Evolutionary conservation across 2,797 vertebrate genomes (phyloP).

Genomic region (Cirrhinus mrigala): DNA sequence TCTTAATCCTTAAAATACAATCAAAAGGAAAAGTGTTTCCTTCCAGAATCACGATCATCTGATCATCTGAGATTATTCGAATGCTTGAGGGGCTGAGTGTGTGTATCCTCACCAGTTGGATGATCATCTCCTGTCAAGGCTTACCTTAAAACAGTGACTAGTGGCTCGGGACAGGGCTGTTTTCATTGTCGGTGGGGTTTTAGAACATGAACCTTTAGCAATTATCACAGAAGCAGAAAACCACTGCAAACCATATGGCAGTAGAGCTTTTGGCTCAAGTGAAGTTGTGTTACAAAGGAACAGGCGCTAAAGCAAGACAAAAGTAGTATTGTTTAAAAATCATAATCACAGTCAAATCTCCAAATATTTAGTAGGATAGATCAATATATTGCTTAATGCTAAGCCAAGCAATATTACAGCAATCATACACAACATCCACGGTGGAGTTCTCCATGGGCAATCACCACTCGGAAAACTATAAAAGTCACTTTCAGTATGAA

Average conservation of each 20-base stretch:
- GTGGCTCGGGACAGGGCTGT: slow-evolving; percentile 74
- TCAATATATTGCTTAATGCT: neutral
- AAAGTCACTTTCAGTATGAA: slow-evolving; percentile 20
- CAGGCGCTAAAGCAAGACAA: slow-evolving; percentile 38
- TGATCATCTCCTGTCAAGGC: slow-evolving; percentile 51
- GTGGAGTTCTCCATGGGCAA: neutral
- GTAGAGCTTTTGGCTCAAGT: slow-evolving; percentile 68
- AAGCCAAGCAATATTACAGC: neutral
- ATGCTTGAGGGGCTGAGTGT: neutral
- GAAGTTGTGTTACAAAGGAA: slow-evolving; percentile 45
- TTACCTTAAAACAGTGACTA: slow-evolving; percentile 70
- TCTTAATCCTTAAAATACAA: slow-evolving; percentile 83
- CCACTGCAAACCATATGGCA: slow-evolving; percentile 78
- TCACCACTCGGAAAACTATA: neutral
- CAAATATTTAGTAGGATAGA: slow-evolving; percentile 3
- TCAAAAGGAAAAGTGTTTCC: slow-evolving; percentile 81
- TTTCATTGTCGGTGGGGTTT: slow-evolving; percentile 81
- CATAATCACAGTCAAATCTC: neutral
- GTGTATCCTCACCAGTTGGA: neutral
- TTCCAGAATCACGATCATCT: slow-evolving; percentile 63
- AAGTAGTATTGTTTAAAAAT: slow-evolving; percentile 13
- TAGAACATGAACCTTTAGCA: slow-evolving; percentile 73
- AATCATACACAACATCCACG: neutral
- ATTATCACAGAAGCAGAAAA: slow-evolving; percentile 81
- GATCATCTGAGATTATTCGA: slow-evolving; percentile 1